Conservation (phyloP, 2,113 vertebrate genomes). For the Lycocorax pyrrhopterus region DNA sequence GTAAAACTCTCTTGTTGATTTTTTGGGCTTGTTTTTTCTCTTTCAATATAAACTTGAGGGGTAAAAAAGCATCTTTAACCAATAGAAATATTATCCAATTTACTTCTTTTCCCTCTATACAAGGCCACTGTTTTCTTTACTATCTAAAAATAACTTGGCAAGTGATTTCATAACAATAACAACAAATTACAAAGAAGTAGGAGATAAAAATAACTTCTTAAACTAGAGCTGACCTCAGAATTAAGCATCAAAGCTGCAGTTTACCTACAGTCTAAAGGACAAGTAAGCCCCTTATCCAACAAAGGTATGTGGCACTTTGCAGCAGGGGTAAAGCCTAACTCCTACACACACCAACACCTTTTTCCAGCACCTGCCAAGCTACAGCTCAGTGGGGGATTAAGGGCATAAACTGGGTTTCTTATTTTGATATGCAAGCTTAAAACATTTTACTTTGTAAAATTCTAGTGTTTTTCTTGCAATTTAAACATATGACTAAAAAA, state of each 20-base stretch:
- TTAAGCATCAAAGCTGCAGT: neutral
- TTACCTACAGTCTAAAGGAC: neutral
- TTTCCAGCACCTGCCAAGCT: neutral
- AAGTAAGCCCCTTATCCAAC: neutral
- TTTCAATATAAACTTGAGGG: neutral
- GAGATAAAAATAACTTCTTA: slow-evolving; percentile 1
- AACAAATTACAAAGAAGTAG: neutral
- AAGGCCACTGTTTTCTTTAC: neutral
- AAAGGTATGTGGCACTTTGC: neutral
- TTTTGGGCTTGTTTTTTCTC: neutral
- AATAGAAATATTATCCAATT: neutral
- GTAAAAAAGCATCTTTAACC: neutral
- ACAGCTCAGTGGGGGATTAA: neutral
- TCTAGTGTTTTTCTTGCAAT: neutral
- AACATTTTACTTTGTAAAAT: neutral
- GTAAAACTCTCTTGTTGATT: neutral
- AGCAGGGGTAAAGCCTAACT: neutral
- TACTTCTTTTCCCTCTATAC: neutral
- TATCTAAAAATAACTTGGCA: neutral
- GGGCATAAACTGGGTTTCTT: neutral
- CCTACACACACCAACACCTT: neutral
- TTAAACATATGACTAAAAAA: neutral
- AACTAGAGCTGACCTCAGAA: neutral
- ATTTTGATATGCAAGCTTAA: neutral
- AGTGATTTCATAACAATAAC: neutral